Evolutionary conservation across 2,888 invertebrate species (phyloP), one percentile per base, ranked within the genome.

Genomic region (Pseudoips prasinana): DNA sequence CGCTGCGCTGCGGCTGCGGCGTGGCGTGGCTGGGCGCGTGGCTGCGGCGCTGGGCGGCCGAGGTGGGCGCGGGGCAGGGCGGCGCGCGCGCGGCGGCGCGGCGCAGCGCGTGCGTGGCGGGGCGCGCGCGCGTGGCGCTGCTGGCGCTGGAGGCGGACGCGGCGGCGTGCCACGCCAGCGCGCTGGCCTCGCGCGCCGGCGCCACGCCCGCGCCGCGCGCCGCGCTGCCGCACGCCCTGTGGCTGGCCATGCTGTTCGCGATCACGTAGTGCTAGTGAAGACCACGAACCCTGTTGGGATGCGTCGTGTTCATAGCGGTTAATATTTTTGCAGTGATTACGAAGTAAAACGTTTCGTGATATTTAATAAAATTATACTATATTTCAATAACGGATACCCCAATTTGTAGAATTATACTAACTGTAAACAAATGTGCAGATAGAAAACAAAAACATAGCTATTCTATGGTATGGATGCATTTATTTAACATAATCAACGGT

Each of bases 11-110:
- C 73, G 95, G 95, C 40, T 96, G 96, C 70, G 93, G 94, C 24
- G 90, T 95, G 45, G 93, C 95, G 25, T 96, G 96, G 96, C 88
- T 95, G 54, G 95, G 96, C 20, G 92, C 94, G 52, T 96, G 96
- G 96, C 82, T 96, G 58, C 89, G 96, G 23, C 90, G 96, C 35
- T 96, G 96, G 96, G 94, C 34, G 91, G 94, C 65, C 93, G 96
- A 96, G 82, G 96, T 59, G 81, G 96, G 46, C 80, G 96, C 95
- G 19, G 67, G 95, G 37, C 46, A 57, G 36, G 73, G 38, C 63
- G 84, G 25, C 6, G 73, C 69, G 32, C 63, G 66, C 7, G 58
- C 27, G 18, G 64, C 65, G 30, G 73, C 66, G 20, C 58, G 62
- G 25, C 61, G 61, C 45, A 46, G 58, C 32, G 11, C 35, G 31